Base-by-base conservation (phyloP, 1,140 invertebrate species). In the Bactericera cockerelli region DNA sequence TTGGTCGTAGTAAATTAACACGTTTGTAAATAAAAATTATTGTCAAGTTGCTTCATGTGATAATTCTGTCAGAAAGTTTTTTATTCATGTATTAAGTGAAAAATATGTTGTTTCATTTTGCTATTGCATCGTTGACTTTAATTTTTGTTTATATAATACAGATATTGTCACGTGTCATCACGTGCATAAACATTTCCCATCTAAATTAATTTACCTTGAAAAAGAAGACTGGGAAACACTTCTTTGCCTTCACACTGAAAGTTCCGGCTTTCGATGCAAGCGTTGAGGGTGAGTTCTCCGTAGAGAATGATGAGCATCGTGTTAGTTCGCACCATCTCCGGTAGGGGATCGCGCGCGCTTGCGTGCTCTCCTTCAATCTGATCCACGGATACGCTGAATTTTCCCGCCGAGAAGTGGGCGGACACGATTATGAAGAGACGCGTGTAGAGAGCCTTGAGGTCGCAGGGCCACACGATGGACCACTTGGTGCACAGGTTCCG, bases 381-480 rank as follows among this genome's bases (percentile, higher is more conserved):
- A 6, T 49, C 42, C 4, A n/a, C 42, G n/a, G 6, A 49, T 10
- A 49, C 8, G 19, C 19, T 49, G 22, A 19, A 49, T n/a, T n/a
- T 49, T 8, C 22, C n/a, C 8, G 4, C 42, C n/a, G n/a, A 6
- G 22, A 49, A 49, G 22, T 49, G 42, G 3, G 4, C 19, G 8
- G 42, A 55, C 8, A 63, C 38, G 53, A 55, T 56, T 59, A 53
- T 59, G 26, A 56, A 63, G 13, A 63, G 13, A 57, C 57, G 21
- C 25, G 58, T 25, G 39, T 59, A 63, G 11, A 61, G 21, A 26
- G 38, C 16, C n/a, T 36, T 19, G n/a, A 63, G 14, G 11, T 54
- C n/a, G 1, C 13, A 22, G 11, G 62, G 59, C 62, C 62, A 63
- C 13, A 53, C 19, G 26, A n/a, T 28, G 13, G 54, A 22, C 62